Evolutionary conservation across 2,113 vertebrate species (phyloP).

Genomic region (Uria lomvia): DNA sequence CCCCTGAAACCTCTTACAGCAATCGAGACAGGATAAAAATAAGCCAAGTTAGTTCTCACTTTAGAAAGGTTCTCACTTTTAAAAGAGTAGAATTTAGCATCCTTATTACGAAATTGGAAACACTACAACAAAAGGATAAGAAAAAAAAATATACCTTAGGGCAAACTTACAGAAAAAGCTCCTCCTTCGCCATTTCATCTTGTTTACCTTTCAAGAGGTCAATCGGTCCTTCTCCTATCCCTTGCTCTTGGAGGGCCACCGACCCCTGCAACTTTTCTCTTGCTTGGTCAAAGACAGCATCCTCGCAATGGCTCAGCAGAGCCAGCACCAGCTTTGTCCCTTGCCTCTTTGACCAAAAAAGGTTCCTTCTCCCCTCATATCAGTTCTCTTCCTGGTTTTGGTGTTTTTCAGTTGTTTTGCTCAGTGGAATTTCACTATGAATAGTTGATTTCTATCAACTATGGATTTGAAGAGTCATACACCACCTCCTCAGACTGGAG

Average conservation of each 20-base stretch:
- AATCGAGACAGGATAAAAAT: neutral
- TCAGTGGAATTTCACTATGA: neutral
- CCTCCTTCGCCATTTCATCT: neutral
- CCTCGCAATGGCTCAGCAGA: neutral
- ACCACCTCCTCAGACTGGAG: neutral
- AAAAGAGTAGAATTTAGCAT: neutral
- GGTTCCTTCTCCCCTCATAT: neutral
- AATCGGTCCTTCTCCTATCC: neutral
- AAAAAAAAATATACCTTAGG: neutral
- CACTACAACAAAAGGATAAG: neutral
- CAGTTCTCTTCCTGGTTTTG: neutral
- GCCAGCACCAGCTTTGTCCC: neutral
- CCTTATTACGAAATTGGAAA: neutral
- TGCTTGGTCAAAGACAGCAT: accelerated
- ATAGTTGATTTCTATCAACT: neutral
- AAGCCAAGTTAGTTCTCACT: neutral
- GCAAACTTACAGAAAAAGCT: neutral
- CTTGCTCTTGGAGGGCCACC: neutral
- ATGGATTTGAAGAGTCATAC: neutral
- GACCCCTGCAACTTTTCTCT: neutral
- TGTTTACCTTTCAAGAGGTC: neutral
- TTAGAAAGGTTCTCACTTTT: neutral
- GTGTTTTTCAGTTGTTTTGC: neutral
- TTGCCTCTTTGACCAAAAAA: neutral
- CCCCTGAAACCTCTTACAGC: neutral